phyloP scores from a whole-genome alignment of 2,888 invertebrate species.

The Acrobasis repandana region DNA sequence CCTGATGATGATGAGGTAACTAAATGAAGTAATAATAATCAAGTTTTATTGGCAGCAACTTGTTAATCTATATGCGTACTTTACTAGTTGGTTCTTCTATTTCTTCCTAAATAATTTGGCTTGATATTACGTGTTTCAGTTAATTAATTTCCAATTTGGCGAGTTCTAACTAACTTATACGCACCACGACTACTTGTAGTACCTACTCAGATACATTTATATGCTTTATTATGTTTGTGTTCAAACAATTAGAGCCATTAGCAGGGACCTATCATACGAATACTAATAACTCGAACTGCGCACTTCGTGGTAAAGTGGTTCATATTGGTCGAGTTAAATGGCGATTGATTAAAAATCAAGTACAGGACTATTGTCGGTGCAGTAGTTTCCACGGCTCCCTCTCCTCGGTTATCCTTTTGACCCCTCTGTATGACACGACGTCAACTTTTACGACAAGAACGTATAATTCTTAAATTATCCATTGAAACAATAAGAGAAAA shows the following conservation, averaged over 20 bases:
- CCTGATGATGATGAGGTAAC: no score
- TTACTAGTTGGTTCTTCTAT: not conserved
- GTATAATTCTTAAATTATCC: no score
- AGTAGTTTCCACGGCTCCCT: no score
- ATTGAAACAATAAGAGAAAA: no score
- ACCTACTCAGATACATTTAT: not conserved
- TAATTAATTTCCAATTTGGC: not conserved
- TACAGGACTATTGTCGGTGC: no score
- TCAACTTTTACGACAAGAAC: no score
- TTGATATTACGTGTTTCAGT: not conserved
- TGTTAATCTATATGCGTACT: not conserved
- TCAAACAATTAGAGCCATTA: conserved; percentile 19
- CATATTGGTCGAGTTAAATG: not conserved
- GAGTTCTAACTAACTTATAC: conserved; percentile 10
- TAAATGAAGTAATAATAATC: no score
- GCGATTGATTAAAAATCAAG: not conserved
- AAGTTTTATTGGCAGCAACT: not conserved
- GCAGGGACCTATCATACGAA: conserved; percentile 9
- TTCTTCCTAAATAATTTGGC: not conserved
- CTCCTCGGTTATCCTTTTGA: no score
- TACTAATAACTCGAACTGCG: conserved; percentile 19
- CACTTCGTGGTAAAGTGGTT: not conserved
- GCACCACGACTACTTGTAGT: conserved; percentile 1
- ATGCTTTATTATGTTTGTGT: conserved; percentile 17
- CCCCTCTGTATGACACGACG: no score